Conservation (phyloP, 2,113 vertebrate genomes). For the Excalfactoria chinensis region DNA sequence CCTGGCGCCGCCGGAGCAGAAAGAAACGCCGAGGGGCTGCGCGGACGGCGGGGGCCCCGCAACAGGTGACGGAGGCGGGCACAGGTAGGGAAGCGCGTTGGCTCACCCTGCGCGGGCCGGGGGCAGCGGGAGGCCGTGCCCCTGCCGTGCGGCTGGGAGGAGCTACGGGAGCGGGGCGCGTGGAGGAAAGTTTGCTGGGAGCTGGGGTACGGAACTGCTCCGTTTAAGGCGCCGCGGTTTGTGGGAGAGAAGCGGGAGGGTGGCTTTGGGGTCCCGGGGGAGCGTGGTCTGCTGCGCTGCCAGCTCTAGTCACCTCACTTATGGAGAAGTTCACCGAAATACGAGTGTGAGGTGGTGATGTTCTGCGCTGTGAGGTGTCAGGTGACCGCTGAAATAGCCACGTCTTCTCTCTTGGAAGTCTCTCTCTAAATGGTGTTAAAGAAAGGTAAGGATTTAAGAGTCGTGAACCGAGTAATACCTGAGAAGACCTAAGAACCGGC, state of each 20-base stretch:
- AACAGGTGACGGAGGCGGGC: constrained; percentile 79
- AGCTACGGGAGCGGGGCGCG: too few species aligned
- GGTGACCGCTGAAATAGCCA: background rate
- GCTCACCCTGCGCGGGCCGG: background rate
- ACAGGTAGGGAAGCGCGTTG: constrained; percentile 71
- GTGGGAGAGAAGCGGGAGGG: background rate
- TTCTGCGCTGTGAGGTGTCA: background rate
- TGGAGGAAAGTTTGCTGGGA: too few species aligned
- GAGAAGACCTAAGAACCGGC: background rate
- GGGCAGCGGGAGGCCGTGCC: background rate
- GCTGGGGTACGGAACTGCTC: background rate
- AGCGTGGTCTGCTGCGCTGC: too few species aligned
- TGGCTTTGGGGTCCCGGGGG: background rate
- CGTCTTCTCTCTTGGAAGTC: rapidly evolving
- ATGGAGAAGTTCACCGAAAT: constrained; percentile 24
- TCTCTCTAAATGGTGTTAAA: background rate
- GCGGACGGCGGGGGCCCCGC: constrained; percentile 57
- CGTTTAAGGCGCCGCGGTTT: background rate
- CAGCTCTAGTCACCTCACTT: background rate
- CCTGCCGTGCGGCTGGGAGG: too few species aligned
- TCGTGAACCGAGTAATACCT: background rate
- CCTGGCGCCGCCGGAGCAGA: constrained; percentile 64
- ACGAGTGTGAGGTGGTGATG: background rate
- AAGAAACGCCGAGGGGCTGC: constrained; percentile 63
- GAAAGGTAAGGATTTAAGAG: background rate